Conservation (phyloP, 1,140 invertebrate species). For the Olivierus martensii region DNA sequence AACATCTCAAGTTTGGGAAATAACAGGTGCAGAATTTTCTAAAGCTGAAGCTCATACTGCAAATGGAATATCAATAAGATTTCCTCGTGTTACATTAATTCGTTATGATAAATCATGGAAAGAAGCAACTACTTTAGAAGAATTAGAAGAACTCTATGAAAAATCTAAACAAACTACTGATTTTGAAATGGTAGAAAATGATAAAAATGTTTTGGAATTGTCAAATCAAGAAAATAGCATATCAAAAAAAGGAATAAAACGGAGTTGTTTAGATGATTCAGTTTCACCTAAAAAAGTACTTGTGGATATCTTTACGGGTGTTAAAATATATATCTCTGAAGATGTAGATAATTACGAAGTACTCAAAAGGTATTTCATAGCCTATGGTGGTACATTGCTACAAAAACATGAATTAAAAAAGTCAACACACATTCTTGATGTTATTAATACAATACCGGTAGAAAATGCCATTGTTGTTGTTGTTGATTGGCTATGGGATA, state of each 20-base stretch:
- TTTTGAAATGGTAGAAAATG: not conserved
- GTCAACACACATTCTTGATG: constrained; percentile 3
- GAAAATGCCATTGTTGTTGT: not conserved
- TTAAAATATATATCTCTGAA: constrained; percentile 9
- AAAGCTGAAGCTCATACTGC: constrained; percentile 76
- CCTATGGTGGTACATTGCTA: constrained; percentile 5
- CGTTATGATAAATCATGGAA: constrained; percentile 71
- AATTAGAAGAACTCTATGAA: constrained; percentile 38
- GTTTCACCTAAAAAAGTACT: not conserved
- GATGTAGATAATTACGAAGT: constrained; percentile 2
- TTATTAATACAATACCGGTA: not conserved
- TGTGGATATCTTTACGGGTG: constrained; percentile 5
- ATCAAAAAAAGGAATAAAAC: not conserved
- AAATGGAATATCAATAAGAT: constrained; percentile 79
- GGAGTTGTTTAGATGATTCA: not conserved
- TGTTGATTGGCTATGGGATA: constrained; percentile 13
- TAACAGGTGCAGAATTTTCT: constrained; percentile 82
- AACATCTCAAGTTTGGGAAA: constrained; percentile 81
- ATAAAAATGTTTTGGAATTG: not conserved
- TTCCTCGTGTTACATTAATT: constrained; percentile 72
- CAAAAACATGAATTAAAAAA: not conserved
- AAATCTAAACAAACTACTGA: constrained; percentile 14
- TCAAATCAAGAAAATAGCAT: not conserved
- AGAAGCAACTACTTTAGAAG: constrained; percentile 59
- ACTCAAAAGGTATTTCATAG: constrained; percentile 12